phyloP scores from a whole-genome alignment of 1,140 invertebrate species.

The Drosophila orosa region DNA sequence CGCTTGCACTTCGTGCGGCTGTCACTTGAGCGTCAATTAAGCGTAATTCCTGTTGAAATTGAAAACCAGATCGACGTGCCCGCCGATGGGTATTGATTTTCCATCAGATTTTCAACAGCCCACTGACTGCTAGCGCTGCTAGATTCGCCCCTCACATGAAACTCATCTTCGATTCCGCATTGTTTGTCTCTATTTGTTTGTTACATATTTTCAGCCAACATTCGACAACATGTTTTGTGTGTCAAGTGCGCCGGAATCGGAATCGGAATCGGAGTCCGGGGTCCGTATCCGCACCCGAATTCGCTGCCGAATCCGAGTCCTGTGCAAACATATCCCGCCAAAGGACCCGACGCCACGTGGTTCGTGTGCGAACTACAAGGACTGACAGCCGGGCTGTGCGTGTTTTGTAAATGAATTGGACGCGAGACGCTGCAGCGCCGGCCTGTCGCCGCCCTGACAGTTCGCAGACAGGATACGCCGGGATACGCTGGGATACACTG shows the following conservation, averaged over 20 bases:
- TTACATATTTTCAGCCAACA: constrained; percentile 34
- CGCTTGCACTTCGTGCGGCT: constrained; percentile 40
- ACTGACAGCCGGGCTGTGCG: constrained; percentile 44
- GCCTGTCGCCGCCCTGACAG: constrained; percentile 62
- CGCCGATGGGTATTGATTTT: constrained; percentile 50
- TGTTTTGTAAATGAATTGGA: constrained; percentile 73
- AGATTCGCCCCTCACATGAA: not conserved
- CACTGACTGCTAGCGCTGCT: not conserved
- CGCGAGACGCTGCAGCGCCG: constrained; percentile 42
- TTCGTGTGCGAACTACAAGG: constrained; percentile 43
- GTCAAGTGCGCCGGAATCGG: constrained; percentile 50
- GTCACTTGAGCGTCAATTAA: constrained; percentile 60
- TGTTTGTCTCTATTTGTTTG: constrained; percentile 53
- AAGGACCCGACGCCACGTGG: constrained; percentile 20
- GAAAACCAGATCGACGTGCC: constrained; percentile 55
- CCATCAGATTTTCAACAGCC: constrained; percentile 32
- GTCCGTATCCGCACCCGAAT: constrained; percentile 7
- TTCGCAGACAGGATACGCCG: constrained; percentile 57
- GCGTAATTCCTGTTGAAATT: constrained; percentile 61
- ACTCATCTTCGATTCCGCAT: constrained; percentile 42
- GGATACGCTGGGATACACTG: constrained; percentile 9
- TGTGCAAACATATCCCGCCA: constrained; percentile 53
- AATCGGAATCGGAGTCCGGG: not conserved
- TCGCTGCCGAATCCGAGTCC: constrained; percentile 33
- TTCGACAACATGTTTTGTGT: constrained; percentile 62